Percentiles rank a stretch among this genome's conserved stretches.
Evolutionary conservation across 2,797 vertebrate genomes (phyloP).

Genomic region (Chelmon rostratus): DNA sequence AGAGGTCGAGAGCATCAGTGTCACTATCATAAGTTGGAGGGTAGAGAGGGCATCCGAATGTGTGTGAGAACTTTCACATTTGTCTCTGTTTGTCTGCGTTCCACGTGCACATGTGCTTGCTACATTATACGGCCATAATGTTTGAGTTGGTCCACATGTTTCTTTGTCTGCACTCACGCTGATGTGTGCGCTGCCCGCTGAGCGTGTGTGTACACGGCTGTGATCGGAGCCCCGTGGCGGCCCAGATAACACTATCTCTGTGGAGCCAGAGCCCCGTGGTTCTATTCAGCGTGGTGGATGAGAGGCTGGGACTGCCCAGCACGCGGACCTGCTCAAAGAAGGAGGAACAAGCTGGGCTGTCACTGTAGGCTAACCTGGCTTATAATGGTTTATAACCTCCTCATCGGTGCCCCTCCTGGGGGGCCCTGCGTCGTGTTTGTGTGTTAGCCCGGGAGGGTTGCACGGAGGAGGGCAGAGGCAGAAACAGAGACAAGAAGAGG

Average conservation of each 20-base stretch:
- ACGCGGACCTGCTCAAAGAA: conserved; percentile 83
- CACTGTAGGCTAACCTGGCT: conserved; percentile 72
- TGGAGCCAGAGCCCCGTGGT: conserved; percentile 82
- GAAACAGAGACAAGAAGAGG: conserved; percentile 57
- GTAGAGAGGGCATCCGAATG: conserved; percentile 9
- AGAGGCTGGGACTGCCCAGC: conserved; percentile 77
- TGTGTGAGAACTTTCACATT: conserved; percentile 58
- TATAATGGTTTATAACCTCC: conserved; percentile 83
- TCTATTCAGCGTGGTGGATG: conserved; percentile 78
- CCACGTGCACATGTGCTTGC: conserved; percentile 25
- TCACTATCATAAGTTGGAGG: conserved; percentile 40
- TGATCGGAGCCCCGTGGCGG: conserved; percentile 73
- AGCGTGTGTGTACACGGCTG: conserved; percentile 78
- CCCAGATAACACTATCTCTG: conserved; percentile 89
- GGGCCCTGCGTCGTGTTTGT: conserved; percentile 40
- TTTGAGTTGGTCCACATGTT: conserved; percentile 67
- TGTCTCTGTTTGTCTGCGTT: conserved; percentile 47
- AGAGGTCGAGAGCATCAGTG: conserved; percentile 8
- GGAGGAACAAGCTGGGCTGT: conserved; percentile 81
- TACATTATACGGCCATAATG: conserved; percentile 54
- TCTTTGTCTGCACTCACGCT: conserved; percentile 67
- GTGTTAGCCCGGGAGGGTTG: conserved; percentile 23
- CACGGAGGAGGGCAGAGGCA: conserved; percentile 39
- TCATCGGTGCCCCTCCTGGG: conserved; percentile 60
- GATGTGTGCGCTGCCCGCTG: conserved; percentile 68